Evolutionary conservation across 2,888 invertebrate species (phyloP), one percentile per base, ranked within the genome.

Genomic region (Clusia tigrina): DNA sequence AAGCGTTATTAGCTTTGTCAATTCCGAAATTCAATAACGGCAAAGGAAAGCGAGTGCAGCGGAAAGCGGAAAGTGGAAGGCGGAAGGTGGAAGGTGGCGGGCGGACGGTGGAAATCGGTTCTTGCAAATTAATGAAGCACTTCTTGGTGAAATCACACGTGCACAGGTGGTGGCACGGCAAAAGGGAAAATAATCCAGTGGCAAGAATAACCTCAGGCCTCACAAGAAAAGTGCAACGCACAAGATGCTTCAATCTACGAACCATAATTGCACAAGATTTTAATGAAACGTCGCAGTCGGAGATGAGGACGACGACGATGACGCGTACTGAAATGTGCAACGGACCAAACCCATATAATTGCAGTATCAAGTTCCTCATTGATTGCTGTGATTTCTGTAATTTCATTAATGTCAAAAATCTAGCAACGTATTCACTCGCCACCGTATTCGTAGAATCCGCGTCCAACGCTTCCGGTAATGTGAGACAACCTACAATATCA

Each of bases 311-410:
- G 65, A 68, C 25, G 24, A n/a, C 58, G 51, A 24, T 20, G 58
- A 55, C 37, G 15, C 20, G 46, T 23, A 42, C 32, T 54, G 64
- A 67, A 64, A 58, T 70, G 72, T 59, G 69, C 74, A 75, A 65
- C 72, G 64, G 73, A 62, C 67, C 70, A 70, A 58, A 68, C 61
- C 67, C 72, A 73, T 70, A 74, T 75, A 76, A 74, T 74, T 74
- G 74, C 74, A 72, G 74, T 76, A 73, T 70, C 73, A 69, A 58
- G 25, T 58, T 57, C 12, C 57, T 9, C 20, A 25, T 24, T 46
- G 24, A 24, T 55, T 38, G n/a, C 9, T 18, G 15, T n/a, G 15
- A 18, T 32, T 42, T 15, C 42, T 15, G 3, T 42, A 42, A n/a
- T 42, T n/a, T 26, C 48, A 48, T 48, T 20, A 17, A 51, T 1